Percentiles rank a stretch among this genome's conserved stretches.
Evolutionary conservation across 2,888 invertebrate genomes (phyloP).

Genomic region (Thecophora atra): DNA sequence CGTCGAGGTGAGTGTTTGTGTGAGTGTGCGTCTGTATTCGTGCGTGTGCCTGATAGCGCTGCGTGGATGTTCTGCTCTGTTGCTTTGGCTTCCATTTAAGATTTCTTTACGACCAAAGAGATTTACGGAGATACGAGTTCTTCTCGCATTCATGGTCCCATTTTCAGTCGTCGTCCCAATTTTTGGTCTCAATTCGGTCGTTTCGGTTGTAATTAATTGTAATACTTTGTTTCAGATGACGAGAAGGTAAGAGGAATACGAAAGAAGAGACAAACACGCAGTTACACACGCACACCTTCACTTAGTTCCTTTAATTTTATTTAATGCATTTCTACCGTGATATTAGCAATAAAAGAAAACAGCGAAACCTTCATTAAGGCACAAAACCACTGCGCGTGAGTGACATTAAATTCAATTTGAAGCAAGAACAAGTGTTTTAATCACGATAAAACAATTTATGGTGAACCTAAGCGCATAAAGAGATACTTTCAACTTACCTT

Average conservation of each 20-base stretch:
- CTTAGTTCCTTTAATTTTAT: conserved; percentile 20
- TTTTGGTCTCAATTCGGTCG: conserved; percentile 14
- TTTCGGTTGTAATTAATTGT: conserved; percentile 29
- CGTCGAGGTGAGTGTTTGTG: conserved; percentile 32
- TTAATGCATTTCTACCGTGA: neutral
- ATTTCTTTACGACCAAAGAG: neutral
- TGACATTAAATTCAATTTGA: no score
- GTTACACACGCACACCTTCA: neutral
- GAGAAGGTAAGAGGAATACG: neutral
- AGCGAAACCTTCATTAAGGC: no score
- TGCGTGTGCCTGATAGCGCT: conserved; percentile 25
- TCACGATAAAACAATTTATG: no score
- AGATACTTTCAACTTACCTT: no score
- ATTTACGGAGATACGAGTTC: neutral
- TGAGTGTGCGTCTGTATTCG: conserved; percentile 38
- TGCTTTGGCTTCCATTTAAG: conserved; percentile 4
- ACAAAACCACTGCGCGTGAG: no score
- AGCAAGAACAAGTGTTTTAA: no score
- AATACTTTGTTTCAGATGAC: conserved; percentile 13
- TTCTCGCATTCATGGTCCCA: neutral
- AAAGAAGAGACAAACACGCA: neutral
- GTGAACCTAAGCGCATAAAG: no score
- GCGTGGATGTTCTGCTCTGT: neutral
- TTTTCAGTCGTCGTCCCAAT: neutral
- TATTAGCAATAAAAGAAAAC: neutral